Percentiles rank a stretch among this genome's conserved stretches.
phyloP scores from a whole-genome alignment of 2,113 vertebrate species.

The Callocephalon fimbriatum region DNA sequence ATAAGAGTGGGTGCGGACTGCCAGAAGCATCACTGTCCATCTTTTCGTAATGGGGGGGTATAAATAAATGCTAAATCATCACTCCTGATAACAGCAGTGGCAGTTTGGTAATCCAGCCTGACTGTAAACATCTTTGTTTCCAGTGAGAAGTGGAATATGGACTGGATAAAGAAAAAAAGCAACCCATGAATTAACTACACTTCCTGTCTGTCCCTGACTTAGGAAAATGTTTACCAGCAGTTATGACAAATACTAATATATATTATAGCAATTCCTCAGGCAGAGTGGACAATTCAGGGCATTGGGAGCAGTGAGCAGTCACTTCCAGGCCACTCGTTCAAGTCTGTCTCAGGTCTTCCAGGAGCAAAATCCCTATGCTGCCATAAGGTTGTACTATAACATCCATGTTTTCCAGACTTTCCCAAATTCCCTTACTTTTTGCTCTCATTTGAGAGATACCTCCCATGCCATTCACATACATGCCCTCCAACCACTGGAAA shows the following conservation, averaged over 20 bases:
- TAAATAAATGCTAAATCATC: constrained; percentile 61
- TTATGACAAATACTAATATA: fast-evolving
- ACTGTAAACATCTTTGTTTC: constrained; percentile 13
- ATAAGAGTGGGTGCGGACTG: not conserved
- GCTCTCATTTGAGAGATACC: not conserved
- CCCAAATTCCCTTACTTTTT: not conserved
- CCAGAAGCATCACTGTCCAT: constrained; percentile 32
- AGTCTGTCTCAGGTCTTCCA: not conserved
- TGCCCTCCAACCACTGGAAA: not conserved
- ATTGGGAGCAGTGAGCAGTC: not conserved
- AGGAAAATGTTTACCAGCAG: not conserved
- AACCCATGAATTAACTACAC: not conserved
- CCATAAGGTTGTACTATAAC: not conserved
- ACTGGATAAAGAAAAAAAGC: not conserved
- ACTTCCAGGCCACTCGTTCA: not conserved
- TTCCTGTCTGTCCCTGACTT: not conserved
- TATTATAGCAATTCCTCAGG: not conserved
- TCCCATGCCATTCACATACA: fast-evolving
- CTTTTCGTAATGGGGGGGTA: constrained; percentile 6
- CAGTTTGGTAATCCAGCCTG: not conserved
- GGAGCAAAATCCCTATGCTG: not conserved
- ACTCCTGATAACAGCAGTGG: not conserved
- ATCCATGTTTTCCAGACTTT: not conserved
- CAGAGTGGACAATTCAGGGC: not conserved
- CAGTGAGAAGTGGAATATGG: not conserved